Conservation (phyloP, 2,888 invertebrate genomes). For the Ectemnius cavifrons region DNA sequence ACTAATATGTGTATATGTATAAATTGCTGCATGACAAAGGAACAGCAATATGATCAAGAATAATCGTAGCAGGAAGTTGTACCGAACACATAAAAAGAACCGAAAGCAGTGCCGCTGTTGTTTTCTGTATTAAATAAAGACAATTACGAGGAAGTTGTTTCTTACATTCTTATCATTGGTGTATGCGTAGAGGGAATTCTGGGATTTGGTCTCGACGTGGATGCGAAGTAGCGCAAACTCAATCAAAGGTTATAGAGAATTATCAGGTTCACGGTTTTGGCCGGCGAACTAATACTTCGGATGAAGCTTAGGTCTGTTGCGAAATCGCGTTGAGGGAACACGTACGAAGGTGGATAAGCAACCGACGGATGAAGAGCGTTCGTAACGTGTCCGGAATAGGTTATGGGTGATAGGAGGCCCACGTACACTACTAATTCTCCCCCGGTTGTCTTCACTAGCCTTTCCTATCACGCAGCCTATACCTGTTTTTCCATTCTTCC, state of each 20-base stretch:
- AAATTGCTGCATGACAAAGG: too few relatives aligned
- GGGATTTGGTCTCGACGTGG: conserved; percentile 12
- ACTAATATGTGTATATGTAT: too few relatives aligned
- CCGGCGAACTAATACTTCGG: conserved; percentile 60
- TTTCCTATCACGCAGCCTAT: background rate
- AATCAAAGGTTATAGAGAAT: background rate
- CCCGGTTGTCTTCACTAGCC: background rate
- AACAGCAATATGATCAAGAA: too few relatives aligned
- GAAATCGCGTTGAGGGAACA: conserved; percentile 72
- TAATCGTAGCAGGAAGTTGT: too few relatives aligned
- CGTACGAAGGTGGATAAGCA: conserved; percentile 77
- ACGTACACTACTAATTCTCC: conserved; percentile 44
- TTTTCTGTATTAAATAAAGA: too few relatives aligned
- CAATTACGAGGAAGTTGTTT: too few relatives aligned
- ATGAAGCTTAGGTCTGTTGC: conserved; percentile 56
- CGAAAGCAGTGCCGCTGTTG: too few relatives aligned
- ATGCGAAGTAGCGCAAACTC: conserved; percentile 37
- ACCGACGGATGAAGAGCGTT: conserved; percentile 72
- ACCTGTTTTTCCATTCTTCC: conserved; percentile 26
- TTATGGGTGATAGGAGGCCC: conserved; percentile 65
- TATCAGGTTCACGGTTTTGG: conserved; percentile 52
- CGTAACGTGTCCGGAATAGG: conserved; percentile 76
- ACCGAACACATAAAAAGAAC: too few relatives aligned
- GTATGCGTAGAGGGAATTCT: conserved; percentile 4
- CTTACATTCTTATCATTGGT: too few relatives aligned